A percentile compares a stretch with the other conserved stretches of the same genome.
These are phyloP conservation scores for Micronycteris hirsuta DNA, from an alignment of 2,113 vertebrate species.

Conservation along the genomic window DNA sequence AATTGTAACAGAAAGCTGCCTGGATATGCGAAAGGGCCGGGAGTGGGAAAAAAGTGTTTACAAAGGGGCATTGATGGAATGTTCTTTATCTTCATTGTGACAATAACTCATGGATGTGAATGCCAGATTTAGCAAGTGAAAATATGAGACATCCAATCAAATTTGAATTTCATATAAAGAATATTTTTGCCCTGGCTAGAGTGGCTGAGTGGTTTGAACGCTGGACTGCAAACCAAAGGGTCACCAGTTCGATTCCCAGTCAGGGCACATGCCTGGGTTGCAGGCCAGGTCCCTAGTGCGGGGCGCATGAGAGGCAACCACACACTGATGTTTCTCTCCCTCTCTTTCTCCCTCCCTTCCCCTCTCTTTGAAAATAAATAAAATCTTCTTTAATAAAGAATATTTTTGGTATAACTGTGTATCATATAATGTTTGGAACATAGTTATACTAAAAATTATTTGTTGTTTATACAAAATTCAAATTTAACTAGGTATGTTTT, in stretches of 20 bases:
- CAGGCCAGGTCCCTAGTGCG: too few species aligned
- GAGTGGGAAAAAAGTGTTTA: background rate
- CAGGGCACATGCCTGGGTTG: too few species aligned
- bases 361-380: too few species aligned
- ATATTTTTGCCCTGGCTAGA: too few species aligned
- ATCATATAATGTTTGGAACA: background rate
- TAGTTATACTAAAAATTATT: background rate
- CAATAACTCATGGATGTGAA: background rate
- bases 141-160: background rate
- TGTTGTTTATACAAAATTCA: background rate
- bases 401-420: background rate
- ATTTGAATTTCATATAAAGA: background rate
- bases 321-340: too few species aligned
- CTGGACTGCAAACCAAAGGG: too few species aligned
- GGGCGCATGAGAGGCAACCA: too few species aligned
- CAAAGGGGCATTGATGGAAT: rapidly evolving
- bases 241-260: too few species aligned
- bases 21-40: background rate
- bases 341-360: too few species aligned
- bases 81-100: background rate
- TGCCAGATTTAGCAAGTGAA: background rate
- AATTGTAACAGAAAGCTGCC: background rate
- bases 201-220: too few species aligned
- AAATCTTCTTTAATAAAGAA: too few species aligned
- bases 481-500: background rate